phyloP scores from a whole-genome alignment of 2,888 invertebrate species.

The Mantis religiosa region DNA sequence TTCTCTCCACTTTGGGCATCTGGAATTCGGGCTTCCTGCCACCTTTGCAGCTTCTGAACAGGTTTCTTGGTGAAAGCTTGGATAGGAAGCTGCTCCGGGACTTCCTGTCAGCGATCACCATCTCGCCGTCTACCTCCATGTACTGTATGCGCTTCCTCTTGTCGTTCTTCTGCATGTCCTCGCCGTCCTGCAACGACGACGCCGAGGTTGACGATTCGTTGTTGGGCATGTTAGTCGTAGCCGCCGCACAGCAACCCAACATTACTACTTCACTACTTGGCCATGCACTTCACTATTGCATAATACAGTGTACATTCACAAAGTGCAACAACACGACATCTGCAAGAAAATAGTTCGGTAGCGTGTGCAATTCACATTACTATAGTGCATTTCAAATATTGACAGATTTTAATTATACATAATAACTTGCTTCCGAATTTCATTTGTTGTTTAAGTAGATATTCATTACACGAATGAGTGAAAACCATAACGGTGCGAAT shows the following conservation, averaged over 20 bases:
- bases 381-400: no score
- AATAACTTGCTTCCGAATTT: no score
- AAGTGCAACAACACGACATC: neutral
- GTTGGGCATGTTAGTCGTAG: neutral
- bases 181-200: neutral
- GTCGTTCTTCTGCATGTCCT: neutral
- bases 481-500: no score
- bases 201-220: neutral
- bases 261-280: neutral
- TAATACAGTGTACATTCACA: neutral
- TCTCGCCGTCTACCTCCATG: slow-evolving; percentile 1
- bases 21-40: slow-evolving; percentile 57
- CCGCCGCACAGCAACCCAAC: neutral
- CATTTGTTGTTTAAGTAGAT: no score
- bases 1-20: slow-evolving; percentile 73
- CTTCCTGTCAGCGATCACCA: neutral
- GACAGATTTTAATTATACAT: no score
- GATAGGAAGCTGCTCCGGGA: slow-evolving; percentile 1
- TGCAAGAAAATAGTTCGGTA: neutral
- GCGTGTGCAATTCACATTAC: neutral
- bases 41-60: slow-evolving; percentile 64
- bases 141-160: slow-evolving; percentile 2
- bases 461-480: no score
- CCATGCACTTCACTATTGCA: neutral
- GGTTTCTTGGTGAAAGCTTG: slow-evolving; percentile 45